Percentiles rank a stretch among this genome's conserved stretches.
Conservation (phyloP, 2,888 invertebrate species). For the Athalia cordata region DNA sequence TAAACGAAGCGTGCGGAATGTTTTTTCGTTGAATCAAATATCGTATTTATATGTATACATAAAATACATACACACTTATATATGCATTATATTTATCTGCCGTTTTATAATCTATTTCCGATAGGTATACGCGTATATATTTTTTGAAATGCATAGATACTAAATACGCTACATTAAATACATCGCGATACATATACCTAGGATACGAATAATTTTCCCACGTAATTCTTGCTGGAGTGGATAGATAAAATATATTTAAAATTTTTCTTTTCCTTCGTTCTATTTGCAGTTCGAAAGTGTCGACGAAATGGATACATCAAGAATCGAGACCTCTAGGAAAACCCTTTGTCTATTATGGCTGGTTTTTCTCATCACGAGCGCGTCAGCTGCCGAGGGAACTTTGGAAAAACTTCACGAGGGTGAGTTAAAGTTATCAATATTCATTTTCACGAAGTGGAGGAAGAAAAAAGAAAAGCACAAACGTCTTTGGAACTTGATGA, state of each 20-base stretch:
- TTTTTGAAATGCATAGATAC: too few relatives aligned
- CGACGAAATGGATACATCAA: constrained; percentile 65
- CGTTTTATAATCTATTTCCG: constrained; percentile 38
- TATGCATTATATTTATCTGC: not conserved
- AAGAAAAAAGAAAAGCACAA: not conserved
- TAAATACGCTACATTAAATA: not conserved
- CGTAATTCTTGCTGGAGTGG: not conserved
- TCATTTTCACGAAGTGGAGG: not conserved
- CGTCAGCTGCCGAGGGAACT: constrained; percentile 63
- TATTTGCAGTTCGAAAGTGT: constrained; percentile 60
- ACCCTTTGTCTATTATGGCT: constrained; percentile 61
- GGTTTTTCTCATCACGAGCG: constrained; percentile 58
- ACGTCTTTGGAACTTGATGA: too few relatives aligned
- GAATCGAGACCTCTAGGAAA: constrained; percentile 60
- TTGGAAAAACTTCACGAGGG: constrained; percentile 71
- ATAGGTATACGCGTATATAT: not conserved
- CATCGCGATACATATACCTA: not conserved
- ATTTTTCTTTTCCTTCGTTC: too few relatives aligned
- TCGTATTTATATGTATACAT: too few relatives aligned
- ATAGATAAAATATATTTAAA: not conserved
- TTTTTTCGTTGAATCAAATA: too few relatives aligned
- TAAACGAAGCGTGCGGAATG: too few relatives aligned
- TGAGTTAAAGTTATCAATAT: constrained; percentile 54
- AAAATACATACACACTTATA: too few relatives aligned
- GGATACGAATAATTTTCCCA: not conserved